phyloP scores from a whole-genome alignment of 2,797 vertebrate species.

The Neosilurus mollespiculum region DNA sequence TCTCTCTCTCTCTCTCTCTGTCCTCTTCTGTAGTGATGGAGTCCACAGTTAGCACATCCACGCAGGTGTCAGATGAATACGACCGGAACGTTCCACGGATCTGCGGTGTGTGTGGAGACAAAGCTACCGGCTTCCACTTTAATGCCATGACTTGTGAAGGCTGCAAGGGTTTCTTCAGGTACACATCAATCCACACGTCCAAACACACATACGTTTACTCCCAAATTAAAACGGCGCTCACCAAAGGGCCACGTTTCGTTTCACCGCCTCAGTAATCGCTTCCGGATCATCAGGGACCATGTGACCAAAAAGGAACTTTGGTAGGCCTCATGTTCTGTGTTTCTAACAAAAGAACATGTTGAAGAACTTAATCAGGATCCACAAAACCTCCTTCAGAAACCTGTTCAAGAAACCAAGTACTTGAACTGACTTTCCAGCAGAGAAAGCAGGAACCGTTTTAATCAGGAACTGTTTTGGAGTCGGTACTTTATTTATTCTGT shows the following conservation, averaged over 20 bases:
- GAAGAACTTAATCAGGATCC: background rate
- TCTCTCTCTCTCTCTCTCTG: slow-evolving; percentile 20
- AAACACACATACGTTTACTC: background rate
- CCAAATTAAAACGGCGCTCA: background rate
- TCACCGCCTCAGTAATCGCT: background rate
- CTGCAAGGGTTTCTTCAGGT: slow-evolving; percentile 99
- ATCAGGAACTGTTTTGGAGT: background rate
- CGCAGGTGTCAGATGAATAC: slow-evolving; percentile 80
- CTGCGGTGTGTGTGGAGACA: slow-evolving; percentile 95
- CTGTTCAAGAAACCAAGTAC: background rate
- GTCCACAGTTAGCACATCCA: slow-evolving; percentile 81
- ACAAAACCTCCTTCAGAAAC: background rate
- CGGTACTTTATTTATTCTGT: too few species aligned
- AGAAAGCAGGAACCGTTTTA: background rate
- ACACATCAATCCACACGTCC: slow-evolving; percentile 18
- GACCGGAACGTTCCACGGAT: slow-evolving; percentile 88
- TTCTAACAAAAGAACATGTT: background rate
- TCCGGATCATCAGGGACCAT: background rate
- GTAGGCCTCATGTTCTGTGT: background rate
- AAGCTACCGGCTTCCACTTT: slow-evolving; percentile 96
- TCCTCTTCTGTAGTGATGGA: slow-evolving; percentile 76
- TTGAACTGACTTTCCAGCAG: too few species aligned
- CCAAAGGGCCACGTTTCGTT: background rate
- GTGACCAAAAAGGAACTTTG: background rate
- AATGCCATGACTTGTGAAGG: slow-evolving; percentile 99